Evolutionary conservation across 2,888 invertebrate species (phyloP).

Genomic region (Brassicogethes aeneus): DNA sequence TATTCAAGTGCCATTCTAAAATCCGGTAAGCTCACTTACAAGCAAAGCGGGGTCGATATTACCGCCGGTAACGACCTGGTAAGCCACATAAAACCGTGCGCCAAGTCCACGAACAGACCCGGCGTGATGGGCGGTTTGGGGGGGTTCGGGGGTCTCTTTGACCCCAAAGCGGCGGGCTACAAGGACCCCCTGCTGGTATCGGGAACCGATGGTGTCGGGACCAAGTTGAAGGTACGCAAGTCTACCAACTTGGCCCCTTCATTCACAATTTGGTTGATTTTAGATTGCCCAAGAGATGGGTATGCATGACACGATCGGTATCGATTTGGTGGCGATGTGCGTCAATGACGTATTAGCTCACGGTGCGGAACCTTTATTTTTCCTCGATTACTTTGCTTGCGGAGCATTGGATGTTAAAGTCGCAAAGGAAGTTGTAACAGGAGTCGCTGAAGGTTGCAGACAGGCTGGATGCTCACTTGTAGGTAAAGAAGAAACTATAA

Average conservation of each 20-base stretch:
- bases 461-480: conserved; percentile 80
- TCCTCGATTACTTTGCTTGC: conserved; percentile 94
- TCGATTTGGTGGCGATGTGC: conserved; percentile 96
- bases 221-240: conserved; percentile 91
- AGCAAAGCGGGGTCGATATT: conserved; percentile 88
- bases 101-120: conserved; percentile 64
- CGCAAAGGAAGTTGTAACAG: conserved; percentile 71
- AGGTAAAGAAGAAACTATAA: conserved; percentile 51
- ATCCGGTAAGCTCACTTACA: conserved; percentile 70
- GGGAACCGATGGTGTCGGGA: conserved; percentile 94
- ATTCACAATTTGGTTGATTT: conserved; percentile 35
- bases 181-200: conserved; percentile 84
- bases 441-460: conserved; percentile 82
- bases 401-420: conserved; percentile 71
- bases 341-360: conserved; percentile 94
- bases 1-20: conserved; percentile 44
- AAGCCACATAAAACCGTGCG: conserved; percentile 70
- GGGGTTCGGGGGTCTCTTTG: conserved; percentile 91
- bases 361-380: conserved; percentile 92
- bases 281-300: conserved; percentile 75
- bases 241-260: too few relatives aligned
- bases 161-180: conserved; percentile 61
- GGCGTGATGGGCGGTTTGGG: conserved; percentile 81
- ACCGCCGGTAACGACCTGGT: conserved; percentile 84
- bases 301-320: conserved; percentile 77